phyloP scores from a whole-genome alignment of 2,797 vertebrate genomes.

The Catharus ustulatus region DNA sequence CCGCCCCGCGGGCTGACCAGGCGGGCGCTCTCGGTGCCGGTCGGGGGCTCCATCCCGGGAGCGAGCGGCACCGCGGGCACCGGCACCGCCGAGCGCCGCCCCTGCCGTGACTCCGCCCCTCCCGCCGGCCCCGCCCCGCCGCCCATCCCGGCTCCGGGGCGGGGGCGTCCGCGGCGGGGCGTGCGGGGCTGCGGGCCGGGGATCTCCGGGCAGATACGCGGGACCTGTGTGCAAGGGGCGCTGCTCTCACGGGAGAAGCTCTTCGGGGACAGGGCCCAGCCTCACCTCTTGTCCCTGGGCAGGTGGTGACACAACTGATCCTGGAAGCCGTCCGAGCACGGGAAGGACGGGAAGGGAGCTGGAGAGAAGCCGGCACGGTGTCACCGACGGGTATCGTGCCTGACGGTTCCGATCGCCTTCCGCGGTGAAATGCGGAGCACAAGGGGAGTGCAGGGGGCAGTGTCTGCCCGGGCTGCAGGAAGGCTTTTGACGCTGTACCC shows the following conservation, averaged over 20 bases:
- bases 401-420: background rate
- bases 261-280: background rate
- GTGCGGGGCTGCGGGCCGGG: no score
- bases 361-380: background rate
- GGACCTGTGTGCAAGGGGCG: background rate
- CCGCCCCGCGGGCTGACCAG: background rate
- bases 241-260: background rate
- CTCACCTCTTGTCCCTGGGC: background rate
- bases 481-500: no score
- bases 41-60: slow-evolving; percentile 7
- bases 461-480: background rate
- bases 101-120: background rate
- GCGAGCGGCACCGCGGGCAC: background rate
- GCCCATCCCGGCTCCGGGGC: background rate
- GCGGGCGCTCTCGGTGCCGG: background rate
- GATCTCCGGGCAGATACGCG: background rate
- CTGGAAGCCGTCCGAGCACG: background rate
- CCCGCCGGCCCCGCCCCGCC: background rate
- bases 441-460: background rate
- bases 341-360: background rate
- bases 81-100: background rate
- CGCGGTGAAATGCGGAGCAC: background rate
- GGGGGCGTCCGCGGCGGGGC: background rate
- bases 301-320: background rate
- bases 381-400: background rate